Base-by-base conservation (phyloP, 2,113 vertebrate species). In the Tetraodon nigroviridis region DNA sequence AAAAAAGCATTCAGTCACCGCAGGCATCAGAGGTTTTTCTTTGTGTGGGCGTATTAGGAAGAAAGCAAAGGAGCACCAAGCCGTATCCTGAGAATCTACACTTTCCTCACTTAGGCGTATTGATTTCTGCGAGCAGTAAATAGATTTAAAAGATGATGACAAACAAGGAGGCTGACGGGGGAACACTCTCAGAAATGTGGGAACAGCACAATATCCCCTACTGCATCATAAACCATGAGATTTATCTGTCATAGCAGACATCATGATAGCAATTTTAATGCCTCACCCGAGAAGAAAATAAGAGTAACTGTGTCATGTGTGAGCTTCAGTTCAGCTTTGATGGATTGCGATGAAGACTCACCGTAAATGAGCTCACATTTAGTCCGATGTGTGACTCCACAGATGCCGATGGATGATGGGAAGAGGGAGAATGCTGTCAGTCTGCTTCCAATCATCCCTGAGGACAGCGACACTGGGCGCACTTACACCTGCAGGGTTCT, bases 401-500 rank as follows among this genome's bases (percentile, higher is more conserved):
- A 95, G 94, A 77, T 71, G 3, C 55, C 76, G 63, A 84, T 93
- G 88, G 91, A 92, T 61, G 92, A 93, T 48, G 87, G 89, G 32
- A 90, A 90, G 79, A 81, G 90, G 50, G 92, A 91, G 66, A 45
- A 75, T 2, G 86, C 92, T 4, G 88, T 93, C 78, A 95, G 92
- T 73, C 89, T 90, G 83, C 88, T 96, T 69, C 90, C 88, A 17
- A 87, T 96, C 50, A 81, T 89, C 6, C 93, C 94, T 1, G 92
- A 92, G 73, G 91, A 91, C 51, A 86, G 78, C 0, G 94, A 96
- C 58, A 89, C 91, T 1, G 93, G 93, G 52, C 90, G 92, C 66
- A 92, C 89, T 45, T 93, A 93, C 77, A 91, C 92, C 61, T 96
- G 94, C 77, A 87, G 90, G 60, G 94, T 93, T 56, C 79, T 91